Evolutionary conservation across 2,113 vertebrate species (phyloP), one percentile per base, ranked within the genome.

Genomic region (Genyomyrus donnyi): DNA sequence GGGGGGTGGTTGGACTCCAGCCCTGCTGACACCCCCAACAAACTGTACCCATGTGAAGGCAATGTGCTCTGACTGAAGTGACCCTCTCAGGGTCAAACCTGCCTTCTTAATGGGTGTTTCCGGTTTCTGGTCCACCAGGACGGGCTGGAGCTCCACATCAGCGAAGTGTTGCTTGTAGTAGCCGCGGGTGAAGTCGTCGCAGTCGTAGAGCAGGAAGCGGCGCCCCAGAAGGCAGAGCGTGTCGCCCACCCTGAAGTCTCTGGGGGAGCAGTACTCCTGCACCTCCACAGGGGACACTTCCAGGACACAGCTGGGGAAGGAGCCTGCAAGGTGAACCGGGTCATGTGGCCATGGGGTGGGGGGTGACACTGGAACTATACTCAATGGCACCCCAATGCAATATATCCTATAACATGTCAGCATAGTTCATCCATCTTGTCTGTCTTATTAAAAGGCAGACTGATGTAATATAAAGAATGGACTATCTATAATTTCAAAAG

Each of bases 271-370:
- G 94, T 96, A 99, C 92, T 99, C 96, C 1, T 95, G 93, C 13
- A 99, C 98, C n/a, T 99, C 98, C 0, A 96, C 90, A 2, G 95
- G 91, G 1, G 97, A 97, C 56, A 98, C 91, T 92, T 99, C 98
- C 91, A 99, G 93, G 88, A 98, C 96, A 89, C 97, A 97, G 77
- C 93, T 95, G 17, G 98, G 98, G 90, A 99, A 99, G 13, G 91
- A 90, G 66, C 95, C 98, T 99, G 93, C 24, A 35, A 17, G 46
- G 39, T n/a, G 85, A 88, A 2, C 39, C 6, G 19, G 90, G 62
- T 11, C 66, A 19, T 66, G n/a, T 62, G 7, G 84, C 46, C 45
- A 17, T 19, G 21, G 35, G 31, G 5, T n/a, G 8, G 62, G n/a
- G n/a, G 5, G 10, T 0, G 2, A 86, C 10, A 24, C 46, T 11